Conservation (phyloP, 2,113 vertebrate genomes). For the Gambusia holbrooki region DNA sequence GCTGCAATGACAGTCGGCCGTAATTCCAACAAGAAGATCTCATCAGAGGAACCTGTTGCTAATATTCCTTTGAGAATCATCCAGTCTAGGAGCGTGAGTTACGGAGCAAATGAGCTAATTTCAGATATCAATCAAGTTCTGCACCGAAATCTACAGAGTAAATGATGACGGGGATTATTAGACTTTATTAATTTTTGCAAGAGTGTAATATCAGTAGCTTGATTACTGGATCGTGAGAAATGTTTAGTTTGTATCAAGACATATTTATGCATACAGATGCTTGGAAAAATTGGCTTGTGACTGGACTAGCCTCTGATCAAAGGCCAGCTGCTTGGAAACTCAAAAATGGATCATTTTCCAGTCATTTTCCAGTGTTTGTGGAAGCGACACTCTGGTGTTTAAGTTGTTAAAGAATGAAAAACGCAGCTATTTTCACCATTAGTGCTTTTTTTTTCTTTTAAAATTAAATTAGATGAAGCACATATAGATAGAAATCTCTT, state of each 20-base stretch:
- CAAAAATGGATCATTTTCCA: neutral
- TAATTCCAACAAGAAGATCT: constrained; percentile 10
- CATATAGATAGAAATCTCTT: neutral
- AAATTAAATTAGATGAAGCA: neutral
- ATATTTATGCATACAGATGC: neutral
- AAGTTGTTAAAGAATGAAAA: no score
- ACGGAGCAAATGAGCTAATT: constrained; percentile 14
- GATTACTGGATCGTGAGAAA: neutral
- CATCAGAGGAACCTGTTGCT: neutral
- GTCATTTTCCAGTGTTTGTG: no score
- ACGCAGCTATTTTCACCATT: no score
- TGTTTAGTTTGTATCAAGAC: neutral
- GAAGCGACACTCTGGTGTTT: no score
- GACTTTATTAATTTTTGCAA: constrained; percentile 2
- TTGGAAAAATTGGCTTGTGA: neutral
- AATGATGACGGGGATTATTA: neutral
- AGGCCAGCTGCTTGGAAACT: neutral
- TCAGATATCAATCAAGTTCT: constrained; percentile 11
- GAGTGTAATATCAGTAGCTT: neutral
- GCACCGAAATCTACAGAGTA: neutral
- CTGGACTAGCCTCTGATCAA: no score
- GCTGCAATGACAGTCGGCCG: neutral
- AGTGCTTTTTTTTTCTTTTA: neutral
- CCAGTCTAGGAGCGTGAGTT: neutral
- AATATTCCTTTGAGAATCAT: constrained; percentile 16